phyloP scores from a whole-genome alignment of 2,797 vertebrate genomes.

The Sciurus carolinensis region DNA sequence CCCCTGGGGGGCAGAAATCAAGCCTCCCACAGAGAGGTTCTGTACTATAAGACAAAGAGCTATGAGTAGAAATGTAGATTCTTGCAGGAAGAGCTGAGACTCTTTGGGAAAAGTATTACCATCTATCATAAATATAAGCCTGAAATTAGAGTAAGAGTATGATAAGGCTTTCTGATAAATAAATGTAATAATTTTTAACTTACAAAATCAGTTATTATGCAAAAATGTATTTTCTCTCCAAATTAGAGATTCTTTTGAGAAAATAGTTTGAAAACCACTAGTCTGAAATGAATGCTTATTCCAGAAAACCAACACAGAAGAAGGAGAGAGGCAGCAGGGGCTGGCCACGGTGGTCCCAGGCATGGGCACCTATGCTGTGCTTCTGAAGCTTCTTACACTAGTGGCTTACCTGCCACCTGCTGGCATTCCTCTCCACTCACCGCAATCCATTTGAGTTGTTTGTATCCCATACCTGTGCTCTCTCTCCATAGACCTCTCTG shows the following conservation, averaged over 20 bases:
- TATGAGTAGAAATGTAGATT: accelerated
- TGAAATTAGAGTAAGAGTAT: background rate
- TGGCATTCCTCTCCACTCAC: accelerated
- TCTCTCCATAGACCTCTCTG: accelerated
- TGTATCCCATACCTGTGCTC: accelerated
- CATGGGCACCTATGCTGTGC: accelerated
- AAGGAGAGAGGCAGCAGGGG: background rate
- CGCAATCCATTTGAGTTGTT: background rate
- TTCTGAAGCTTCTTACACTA: background rate
- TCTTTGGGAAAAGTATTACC: background rate
- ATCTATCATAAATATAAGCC: background rate
- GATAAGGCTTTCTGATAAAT: background rate
- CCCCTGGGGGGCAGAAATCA: accelerated
- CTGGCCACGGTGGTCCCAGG: accelerated
- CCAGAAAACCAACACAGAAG: background rate
- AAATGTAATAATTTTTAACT: background rate
- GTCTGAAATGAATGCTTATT: background rate
- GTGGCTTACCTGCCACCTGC: background rate
- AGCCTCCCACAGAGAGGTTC: background rate
- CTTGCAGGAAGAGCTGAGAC: background rate
- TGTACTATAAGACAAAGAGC: too few species aligned
- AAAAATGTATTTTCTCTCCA: background rate
- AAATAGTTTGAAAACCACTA: background rate
- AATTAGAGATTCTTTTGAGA: conserved; percentile 5
- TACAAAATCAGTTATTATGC: background rate